Evolutionary conservation across 2,888 invertebrate genomes (phyloP), one percentile per base, ranked within the genome.

Genomic region (Drosophila buzzatii): DNA sequence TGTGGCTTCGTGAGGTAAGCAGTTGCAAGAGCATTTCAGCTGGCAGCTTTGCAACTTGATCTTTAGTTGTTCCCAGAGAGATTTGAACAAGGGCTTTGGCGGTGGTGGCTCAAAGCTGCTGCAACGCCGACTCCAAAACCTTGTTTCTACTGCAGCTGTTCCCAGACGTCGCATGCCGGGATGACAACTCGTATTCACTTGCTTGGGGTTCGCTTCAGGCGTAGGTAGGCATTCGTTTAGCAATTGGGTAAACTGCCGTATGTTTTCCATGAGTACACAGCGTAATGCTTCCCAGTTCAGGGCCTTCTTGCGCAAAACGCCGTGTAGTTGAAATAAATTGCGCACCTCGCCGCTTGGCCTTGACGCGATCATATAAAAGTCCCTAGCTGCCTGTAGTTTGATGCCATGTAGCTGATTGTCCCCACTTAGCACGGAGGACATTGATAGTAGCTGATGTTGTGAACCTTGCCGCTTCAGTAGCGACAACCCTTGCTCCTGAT

Each of bases 301-400:
- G 16, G 53, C 47, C 16, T 1, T 14, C 3, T 1, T 31, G 2
- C 7, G 9, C 7, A 42, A 9, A 5, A 3, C 0, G 9, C 27
- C 52, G 0, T 27, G 8, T 12, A 27, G 16, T 9, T 57, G 35
- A 37, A 74, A 74, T 0, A 74, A 10, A 2, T 18, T 2, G n/a
- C 7, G 0, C 0, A 10, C 3, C 2, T 58, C 20, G 0, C 3
- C 1, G 12, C 5, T 6, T 1, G 16, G 10, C 9, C 1, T 10
- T 18, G 47, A 6, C 8, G 58, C 55, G 5, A 16, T 2, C 8
- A 41, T 14, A 14, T 56, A 56, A 10, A 74, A 74, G 37, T 64
- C 56, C 33, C 52, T 47, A 12, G 63, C 59, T 10, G 47, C 56
- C 42, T 52, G 68, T 47, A 60, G 18, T 2, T 64, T 45, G 10